Evolutionary conservation across 2,797 vertebrate genomes (phyloP).

Genomic region (Hybognathus amarus): DNA sequence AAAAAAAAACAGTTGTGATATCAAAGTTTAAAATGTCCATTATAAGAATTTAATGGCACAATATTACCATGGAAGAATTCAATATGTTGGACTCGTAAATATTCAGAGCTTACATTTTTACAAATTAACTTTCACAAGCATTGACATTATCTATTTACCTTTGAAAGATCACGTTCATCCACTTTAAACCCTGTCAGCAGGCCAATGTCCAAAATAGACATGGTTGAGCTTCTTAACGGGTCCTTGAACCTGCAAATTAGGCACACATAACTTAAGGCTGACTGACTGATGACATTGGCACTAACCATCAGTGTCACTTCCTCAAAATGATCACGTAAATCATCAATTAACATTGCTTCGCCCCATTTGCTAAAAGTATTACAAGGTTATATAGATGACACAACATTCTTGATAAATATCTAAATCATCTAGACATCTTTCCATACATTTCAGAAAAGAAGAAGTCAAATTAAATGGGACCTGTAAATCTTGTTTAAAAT

Average conservation of each 20-base stretch:
- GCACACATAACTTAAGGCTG: neutral
- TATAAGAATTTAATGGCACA: neutral
- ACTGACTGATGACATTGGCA: neutral
- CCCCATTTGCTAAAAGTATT: neutral
- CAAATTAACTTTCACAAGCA: neutral
- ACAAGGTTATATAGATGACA: neutral
- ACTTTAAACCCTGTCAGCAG: constrained; percentile 84
- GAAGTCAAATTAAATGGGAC: neutral
- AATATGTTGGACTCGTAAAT: neutral
- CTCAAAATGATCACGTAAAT: neutral
- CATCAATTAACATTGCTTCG: neutral
- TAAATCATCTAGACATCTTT: neutral
- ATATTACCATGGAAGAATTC: neutral
- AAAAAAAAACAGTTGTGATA: neutral
- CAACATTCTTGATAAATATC: neutral
- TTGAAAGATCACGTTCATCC: constrained; percentile 74
- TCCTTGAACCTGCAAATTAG: constrained; percentile 68
- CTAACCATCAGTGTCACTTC: no score
- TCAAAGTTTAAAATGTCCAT: neutral
- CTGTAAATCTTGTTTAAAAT: neutral
- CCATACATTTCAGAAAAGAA: neutral
- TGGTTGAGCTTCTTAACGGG: constrained; percentile 68
- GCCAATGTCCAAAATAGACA: constrained; percentile 85
- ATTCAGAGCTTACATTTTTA: neutral
- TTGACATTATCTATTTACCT: constrained; percentile 66